Evolutionary conservation across 1,140 invertebrate genomes (phyloP).

Genomic region (Bombus breviceps): DNA sequence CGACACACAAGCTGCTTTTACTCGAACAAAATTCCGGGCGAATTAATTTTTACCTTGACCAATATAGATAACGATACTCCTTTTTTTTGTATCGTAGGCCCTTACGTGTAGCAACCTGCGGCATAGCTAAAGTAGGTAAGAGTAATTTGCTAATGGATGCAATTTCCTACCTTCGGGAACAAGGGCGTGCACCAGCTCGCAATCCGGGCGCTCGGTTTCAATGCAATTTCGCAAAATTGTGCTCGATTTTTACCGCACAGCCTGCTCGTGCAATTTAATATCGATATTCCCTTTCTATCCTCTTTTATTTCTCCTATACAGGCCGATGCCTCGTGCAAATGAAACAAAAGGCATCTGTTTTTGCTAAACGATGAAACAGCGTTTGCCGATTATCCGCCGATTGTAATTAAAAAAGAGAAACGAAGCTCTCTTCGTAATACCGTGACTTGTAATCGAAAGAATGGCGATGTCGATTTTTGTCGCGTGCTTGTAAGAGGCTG

Average conservation of each 20-base stretch:
- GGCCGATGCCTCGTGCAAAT: background rate
- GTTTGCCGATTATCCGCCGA: too few species aligned
- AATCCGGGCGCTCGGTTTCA: background rate
- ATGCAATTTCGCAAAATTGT: slow-evolving; percentile 47
- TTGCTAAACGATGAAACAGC: too few species aligned
- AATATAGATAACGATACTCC: slow-evolving; percentile 55
- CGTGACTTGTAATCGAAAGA: too few species aligned
- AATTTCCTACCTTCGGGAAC: slow-evolving; percentile 54
- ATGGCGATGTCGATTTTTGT: too few species aligned
- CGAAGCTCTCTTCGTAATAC: too few species aligned
- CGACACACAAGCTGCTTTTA: background rate
- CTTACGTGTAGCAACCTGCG: slow-evolving; percentile 13
- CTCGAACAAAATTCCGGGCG: slow-evolving; percentile 1
- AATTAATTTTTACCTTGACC: slow-evolving; percentile 44
- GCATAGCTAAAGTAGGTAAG: slow-evolving; percentile 51
- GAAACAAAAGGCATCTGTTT: background rate
- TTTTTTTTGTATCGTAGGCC: slow-evolving; percentile 42
- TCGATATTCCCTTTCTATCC: background rate
- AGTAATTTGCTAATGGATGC: slow-evolving; percentile 66
- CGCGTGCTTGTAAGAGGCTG: too few species aligned
- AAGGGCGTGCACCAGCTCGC: background rate
- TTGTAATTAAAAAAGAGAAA: background rate
- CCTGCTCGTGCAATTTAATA: slow-evolving; percentile 16
- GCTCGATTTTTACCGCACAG: slow-evolving; percentile 25
- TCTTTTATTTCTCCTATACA: background rate